Percentiles rank a stretch among this genome's conserved stretches.
Conservation (phyloP, 2,888 invertebrate genomes). For the Dilophus febrilis region DNA sequence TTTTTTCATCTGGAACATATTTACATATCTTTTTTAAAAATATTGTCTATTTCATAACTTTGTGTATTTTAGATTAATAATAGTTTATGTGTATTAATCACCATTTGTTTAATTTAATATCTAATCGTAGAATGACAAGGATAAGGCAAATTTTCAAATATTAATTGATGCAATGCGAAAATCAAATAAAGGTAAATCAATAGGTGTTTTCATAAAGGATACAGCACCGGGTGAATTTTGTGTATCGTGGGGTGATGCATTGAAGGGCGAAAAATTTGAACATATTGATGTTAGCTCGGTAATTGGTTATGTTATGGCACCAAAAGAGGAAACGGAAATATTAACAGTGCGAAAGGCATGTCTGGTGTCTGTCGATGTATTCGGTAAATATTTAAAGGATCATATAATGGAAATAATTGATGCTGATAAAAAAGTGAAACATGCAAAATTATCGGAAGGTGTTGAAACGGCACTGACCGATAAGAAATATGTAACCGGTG, state of each 20-base stretch:
- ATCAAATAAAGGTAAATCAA: conserved; percentile 72
- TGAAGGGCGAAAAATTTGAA: conserved; percentile 66
- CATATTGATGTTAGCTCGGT: conserved; percentile 73
- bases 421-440: conserved; percentile 95
- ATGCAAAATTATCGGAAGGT: conserved; percentile 85
- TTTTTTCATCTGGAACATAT: too few species aligned
- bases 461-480: conserved; percentile 87
- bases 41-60: too few species aligned
- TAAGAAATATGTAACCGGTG: conserved; percentile 85
- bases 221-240: conserved; percentile 86
- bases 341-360: conserved; percentile 83
- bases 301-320: conserved; percentile 75
- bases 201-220: conserved; percentile 88
- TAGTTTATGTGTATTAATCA: too few species aligned
- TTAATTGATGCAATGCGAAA: conserved; percentile 63
- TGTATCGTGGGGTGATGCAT: conserved; percentile 68
- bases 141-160: conserved; percentile 73
- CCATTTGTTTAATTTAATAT: too few species aligned
- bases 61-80: too few species aligned
- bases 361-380: conserved; percentile 83
- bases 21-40: too few species aligned
- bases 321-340: conserved; percentile 88
- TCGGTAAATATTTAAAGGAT: conserved; percentile 89
- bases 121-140: conserved; percentile 86
- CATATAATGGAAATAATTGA: conserved; percentile 98